These are phyloP conservation scores for Tuberolachnus salignus DNA, from an alignment of 2,888 invertebrate species.

Conservation along the genomic window DNA sequence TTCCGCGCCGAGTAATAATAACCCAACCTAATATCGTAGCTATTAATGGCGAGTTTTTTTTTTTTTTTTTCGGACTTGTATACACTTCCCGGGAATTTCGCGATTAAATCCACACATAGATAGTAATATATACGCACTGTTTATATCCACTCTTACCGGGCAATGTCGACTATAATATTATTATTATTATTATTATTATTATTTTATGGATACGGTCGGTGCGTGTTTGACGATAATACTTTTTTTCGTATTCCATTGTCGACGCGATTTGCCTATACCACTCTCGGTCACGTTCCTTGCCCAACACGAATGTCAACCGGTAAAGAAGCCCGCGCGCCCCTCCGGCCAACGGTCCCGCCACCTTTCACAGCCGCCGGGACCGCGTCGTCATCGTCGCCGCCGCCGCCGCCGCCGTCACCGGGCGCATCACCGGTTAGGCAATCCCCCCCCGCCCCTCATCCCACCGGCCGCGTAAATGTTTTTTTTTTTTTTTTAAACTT, in stretches of 20 bases:
- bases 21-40: neutral
- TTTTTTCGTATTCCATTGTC: conserved; percentile 47
- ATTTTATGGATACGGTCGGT: too few species aligned
- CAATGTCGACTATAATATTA: conserved; percentile 1
- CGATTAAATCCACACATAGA: conserved; percentile 33
- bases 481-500: neutral
- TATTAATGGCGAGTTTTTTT: neutral
- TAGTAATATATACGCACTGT: too few species aligned
- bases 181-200: too few species aligned
- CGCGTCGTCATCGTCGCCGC: neutral
- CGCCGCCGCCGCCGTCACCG: neutral
- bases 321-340: neutral
- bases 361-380: neutral
- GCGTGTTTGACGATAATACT: conserved; percentile 1
- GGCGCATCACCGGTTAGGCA: conserved; percentile 17
- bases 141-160: too few species aligned
- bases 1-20: neutral
- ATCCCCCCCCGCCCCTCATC: too few species aligned
- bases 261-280: conserved; percentile 13
- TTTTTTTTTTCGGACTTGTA: neutral
- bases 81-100: conserved; percentile 11
- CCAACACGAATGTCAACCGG: conserved; percentile 49
- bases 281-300: conserved; percentile 51
- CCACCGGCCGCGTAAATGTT: too few species aligned
- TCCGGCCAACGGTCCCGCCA: neutral